Percentiles rank a stretch among this genome's conserved stretches.
These are phyloP conservation scores for Onychomys arenicola DNA, from an alignment of 2,797 vertebrate species.

Conservation along the genomic window DNA sequence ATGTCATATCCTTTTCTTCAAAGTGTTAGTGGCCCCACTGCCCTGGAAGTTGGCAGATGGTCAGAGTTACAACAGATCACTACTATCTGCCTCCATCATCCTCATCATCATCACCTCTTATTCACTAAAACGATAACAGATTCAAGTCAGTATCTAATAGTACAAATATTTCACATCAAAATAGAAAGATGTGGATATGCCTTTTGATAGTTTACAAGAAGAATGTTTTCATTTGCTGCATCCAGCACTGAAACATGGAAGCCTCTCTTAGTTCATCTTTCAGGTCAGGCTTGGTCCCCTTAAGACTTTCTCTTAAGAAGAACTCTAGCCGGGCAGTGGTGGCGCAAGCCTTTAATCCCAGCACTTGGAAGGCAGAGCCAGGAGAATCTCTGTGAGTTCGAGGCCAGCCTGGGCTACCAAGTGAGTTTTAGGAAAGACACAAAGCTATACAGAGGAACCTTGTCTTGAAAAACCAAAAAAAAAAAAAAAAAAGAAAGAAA, in stretches of 20 bases:
- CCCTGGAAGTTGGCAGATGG: background rate
- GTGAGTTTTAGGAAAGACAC: too few relatives aligned
- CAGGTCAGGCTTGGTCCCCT: background rate
- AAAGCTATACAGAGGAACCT: too few relatives aligned
- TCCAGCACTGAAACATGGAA: background rate
- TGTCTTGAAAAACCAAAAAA: too few relatives aligned
- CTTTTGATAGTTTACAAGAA: background rate
- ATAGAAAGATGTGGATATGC: background rate
- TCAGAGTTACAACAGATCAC: background rate
- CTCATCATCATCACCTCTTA: background rate
- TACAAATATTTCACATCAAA: background rate
- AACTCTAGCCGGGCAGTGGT: too few relatives aligned
- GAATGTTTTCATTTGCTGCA: background rate
- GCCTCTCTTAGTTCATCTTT: background rate
- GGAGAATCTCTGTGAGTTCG: too few relatives aligned
- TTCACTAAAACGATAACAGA: background rate
- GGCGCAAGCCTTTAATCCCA: too few relatives aligned
- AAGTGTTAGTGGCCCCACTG: background rate
- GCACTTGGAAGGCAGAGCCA: too few relatives aligned
- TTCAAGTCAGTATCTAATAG: background rate
- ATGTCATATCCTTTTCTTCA: background rate
- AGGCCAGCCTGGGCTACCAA: too few relatives aligned
- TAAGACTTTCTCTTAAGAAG: background rate
- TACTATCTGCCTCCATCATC: background rate
- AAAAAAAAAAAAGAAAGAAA: too few relatives aligned